Evolutionary conservation across 2,797 vertebrate genomes (phyloP).

Genomic region (Leptoclinus maculatus): DNA sequence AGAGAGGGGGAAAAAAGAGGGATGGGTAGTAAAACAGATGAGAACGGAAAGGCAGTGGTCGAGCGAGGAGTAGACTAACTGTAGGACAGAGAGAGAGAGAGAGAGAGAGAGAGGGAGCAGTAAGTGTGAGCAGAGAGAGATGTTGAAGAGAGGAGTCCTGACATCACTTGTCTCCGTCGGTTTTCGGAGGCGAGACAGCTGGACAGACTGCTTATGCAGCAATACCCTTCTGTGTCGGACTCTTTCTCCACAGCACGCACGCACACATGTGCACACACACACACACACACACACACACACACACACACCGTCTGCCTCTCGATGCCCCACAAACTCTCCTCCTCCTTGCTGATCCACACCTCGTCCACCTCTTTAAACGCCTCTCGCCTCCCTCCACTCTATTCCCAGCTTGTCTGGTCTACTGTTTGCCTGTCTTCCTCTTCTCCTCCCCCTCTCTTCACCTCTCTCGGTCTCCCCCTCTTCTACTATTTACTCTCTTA

Average conservation of each 20-base stretch:
- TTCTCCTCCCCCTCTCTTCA: slow-evolving; percentile 12
- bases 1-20: background rate
- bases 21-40: slow-evolving; percentile 14
- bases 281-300: slow-evolving; percentile 25
- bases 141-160: slow-evolving; percentile 63
- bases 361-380: slow-evolving; percentile 52
- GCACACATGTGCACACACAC: slow-evolving; percentile 14
- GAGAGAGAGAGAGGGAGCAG: slow-evolving; percentile 17
- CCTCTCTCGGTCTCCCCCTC: slow-evolving; percentile 13
- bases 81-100: slow-evolving; percentile 6
- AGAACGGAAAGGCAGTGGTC: background rate
- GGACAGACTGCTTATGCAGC: slow-evolving; percentile 82
- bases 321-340: background rate
- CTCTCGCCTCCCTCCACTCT: slow-evolving; percentile 46
- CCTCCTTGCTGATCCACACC: slow-evolving; percentile 49
- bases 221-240: slow-evolving; percentile 78
- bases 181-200: slow-evolving; percentile 73
- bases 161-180: slow-evolving; percentile 64
- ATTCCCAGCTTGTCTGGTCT: slow-evolving; percentile 50
- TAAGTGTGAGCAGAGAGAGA: slow-evolving; percentile 49
- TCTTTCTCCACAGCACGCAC: slow-evolving; percentile 23
- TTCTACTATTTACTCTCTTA: slow-evolving; percentile 38
- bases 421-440: slow-evolving; percentile 48
- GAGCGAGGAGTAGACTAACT: slow-evolving; percentile 16
- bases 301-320: slow-evolving; percentile 9